Base-by-base conservation (phyloP, 2,888 invertebrate species). In the Stenichneumon culpator region DNA sequence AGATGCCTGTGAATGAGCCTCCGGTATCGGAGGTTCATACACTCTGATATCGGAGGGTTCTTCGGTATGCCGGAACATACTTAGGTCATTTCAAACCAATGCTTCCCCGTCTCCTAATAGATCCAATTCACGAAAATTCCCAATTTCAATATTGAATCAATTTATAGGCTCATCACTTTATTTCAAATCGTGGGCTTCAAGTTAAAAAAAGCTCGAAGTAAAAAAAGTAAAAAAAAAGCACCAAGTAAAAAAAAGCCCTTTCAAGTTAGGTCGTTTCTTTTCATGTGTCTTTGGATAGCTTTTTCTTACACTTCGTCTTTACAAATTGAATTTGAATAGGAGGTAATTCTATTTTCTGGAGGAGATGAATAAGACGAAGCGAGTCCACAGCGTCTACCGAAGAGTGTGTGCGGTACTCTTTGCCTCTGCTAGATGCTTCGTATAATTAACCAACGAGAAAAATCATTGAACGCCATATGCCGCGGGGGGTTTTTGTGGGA, bases 391-490 rank as follows among this genome's bases (percentile, higher is more conserved):
- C 72, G 47, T 50, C 9, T 36, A 19, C 54, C 65, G 67, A 83
- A 19, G 54, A 77, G 77, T 65, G 77, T 57, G 63, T 47, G 50
- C 60, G 83, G 87, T 90, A 90, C 89, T 85, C 87, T 88, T 89
- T 88, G 84, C 84, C 84, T 75, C 79, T 87, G 86, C 87, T 88
- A 88, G 88, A 88, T 86, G 88, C 89, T 91, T 90, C 91, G 90
- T 91, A 91, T 93, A 93, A 93, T 93, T 92, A 92, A 89, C 89
- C 82, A 81, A 69, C 44, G 87, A 87, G 91, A 91, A 92, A 92
- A 92, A 92, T 92, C 90, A 89, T 90, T 89, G 90, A 86, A 89
- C 91, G 90, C 93, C 93, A 93, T 93, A 93, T 93, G 93, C 91
- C 90, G 91, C 89, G 87, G 89, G 89, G 82, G 86, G 87, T 87